Conservation (phyloP, 2,113 vertebrate species). For the Hylia prasina region DNA sequence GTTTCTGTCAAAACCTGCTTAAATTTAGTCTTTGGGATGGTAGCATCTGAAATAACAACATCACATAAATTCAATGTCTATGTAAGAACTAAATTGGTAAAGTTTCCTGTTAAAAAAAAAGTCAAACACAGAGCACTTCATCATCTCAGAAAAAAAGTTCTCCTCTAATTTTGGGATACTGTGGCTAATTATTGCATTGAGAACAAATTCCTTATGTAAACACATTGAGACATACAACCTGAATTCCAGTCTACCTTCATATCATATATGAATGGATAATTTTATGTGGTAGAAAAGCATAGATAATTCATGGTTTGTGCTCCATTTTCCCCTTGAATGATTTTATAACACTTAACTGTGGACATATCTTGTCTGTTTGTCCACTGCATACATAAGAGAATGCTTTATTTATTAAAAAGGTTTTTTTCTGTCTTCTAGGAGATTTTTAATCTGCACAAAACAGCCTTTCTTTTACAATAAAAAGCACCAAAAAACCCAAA, state of each 20-base stretch:
- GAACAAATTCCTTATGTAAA: background rate
- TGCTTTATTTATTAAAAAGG: background rate
- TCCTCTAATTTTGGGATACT: background rate
- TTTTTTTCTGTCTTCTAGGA: background rate
- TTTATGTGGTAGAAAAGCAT: background rate
- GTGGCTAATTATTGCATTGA: background rate
- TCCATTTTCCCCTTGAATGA: background rate
- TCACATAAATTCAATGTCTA: background rate
- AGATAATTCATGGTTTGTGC: background rate
- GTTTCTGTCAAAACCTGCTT: background rate
- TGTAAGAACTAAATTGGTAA: background rate
- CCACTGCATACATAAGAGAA: background rate
- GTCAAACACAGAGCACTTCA: background rate
- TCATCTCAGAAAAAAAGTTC: background rate
- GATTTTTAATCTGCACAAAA: background rate
- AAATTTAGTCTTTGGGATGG: background rate
- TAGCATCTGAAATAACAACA: background rate
- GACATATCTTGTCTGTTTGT: background rate
- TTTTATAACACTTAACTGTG: background rate
- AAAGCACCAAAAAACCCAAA: background rate
- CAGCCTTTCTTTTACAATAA: background rate
- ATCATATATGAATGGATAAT: background rate
- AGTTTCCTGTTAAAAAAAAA: background rate
- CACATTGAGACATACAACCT: background rate
- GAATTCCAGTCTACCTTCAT: background rate